Base-by-base conservation (phyloP, 2,888 invertebrate genomes). In the Epiblema foenella region DNA sequence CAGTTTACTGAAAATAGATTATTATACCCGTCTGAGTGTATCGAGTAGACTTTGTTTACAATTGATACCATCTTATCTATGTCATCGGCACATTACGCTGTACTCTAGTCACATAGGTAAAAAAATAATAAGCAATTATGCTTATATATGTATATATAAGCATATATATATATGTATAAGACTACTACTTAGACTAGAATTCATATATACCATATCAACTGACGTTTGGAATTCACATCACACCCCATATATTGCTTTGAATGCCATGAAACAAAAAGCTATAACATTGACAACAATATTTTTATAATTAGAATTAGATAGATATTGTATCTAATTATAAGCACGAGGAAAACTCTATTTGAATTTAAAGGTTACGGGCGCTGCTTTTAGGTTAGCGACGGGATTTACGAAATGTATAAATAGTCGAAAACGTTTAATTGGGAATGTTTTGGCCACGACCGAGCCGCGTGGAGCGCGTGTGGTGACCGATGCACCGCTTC, bases 341-440 rank as follows among this genome's bases (percentile, higher is more conserved):
- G n/a, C 33, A 5, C 9, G 12, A 46, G n/a, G 5, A 46, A 46
- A 46, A 24, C 24, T 12, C 9, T 59, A 58, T 49, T 59, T 59
- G 37, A 51, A 20, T 37, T 37, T 15, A 46, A n/a, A 51, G 37
- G 49, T 64, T 29, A 49, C 24, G 18, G 37, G 59, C 62, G 49
- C 62, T 39, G 51, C 62, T 62, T 24, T 49, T 49, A 62, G 71
- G 71, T 67, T 71, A 67, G 56, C 56, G 67, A 62, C 64, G 64
- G 63, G 52, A 70, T 69, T 67, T 73, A 62, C 62, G 66, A 69
- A 72, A 54, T 63, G 39, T 74, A 73, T 60, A 69, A 69, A 74
- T 74, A 74, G 72, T 67, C 46, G 29, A 51, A 46, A 65, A 68
- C 64, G 54, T 72, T 74, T 66, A 46, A 73, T 74, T 58, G 69